phyloP scores from a whole-genome alignment of 92 coral and sea anemone species.

The Ricordea florida region DNA sequence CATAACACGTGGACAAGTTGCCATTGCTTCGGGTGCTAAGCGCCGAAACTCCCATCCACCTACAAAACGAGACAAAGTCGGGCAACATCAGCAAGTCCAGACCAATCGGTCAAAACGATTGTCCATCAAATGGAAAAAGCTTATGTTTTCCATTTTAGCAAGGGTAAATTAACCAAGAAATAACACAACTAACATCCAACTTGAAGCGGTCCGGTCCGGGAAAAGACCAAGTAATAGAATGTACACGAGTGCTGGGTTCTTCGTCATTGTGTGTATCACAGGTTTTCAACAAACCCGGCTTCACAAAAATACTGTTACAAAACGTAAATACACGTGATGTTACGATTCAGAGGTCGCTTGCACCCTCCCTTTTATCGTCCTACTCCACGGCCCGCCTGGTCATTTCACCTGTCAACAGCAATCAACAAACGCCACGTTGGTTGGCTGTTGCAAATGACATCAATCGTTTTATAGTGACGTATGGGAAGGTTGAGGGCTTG shows the following conservation, averaged over 20 bases:
- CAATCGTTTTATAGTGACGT: constrained; percentile 38
- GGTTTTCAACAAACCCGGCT: constrained; percentile 1
- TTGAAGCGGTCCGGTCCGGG: constrained; percentile 15
- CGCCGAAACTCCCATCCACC: constrained; percentile 90
- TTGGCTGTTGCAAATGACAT: constrained; percentile 36
- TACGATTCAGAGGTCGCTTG: constrained; percentile 16
- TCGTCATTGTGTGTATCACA: constrained; percentile 16
- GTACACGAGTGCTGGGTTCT: background rate
- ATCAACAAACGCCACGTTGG: constrained; percentile 1
- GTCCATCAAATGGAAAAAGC: constrained; percentile 28
- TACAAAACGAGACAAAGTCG: constrained; percentile 32
- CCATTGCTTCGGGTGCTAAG: constrained; percentile 44
- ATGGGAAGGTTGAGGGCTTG: constrained; percentile 21
- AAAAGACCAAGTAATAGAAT: constrained; percentile 14
- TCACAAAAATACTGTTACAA: constrained; percentile 29
- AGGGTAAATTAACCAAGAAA: constrained; percentile 6
- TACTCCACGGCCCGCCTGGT: constrained; percentile 16
- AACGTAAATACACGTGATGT: constrained; percentile 69
- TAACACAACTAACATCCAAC: constrained; percentile 32
- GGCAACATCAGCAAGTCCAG: background rate
- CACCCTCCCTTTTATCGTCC: constrained; percentile 28
- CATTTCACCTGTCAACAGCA: constrained; percentile 45
- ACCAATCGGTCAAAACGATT: constrained; percentile 6
- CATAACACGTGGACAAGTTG: constrained; percentile 64
- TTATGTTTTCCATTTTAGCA: constrained; percentile 34